Evolutionary conservation across 2,113 vertebrate species (phyloP).

Genomic region (Dromiciops gliroides): DNA sequence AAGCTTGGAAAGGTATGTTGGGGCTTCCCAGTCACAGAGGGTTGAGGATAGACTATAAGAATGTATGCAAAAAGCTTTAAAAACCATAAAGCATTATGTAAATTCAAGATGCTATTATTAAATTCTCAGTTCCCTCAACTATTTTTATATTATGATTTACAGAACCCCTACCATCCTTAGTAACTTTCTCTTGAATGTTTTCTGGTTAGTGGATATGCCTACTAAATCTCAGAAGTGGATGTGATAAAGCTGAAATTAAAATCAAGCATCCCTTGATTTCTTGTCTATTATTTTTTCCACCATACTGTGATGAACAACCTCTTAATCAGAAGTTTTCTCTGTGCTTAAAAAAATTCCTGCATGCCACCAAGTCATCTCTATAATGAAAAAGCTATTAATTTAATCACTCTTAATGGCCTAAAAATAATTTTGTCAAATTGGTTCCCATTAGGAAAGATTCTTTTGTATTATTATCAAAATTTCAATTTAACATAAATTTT

Average conservation of each 20-base stretch:
- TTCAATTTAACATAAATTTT: neutral
- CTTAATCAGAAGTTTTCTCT: neutral
- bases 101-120: neutral
- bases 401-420: neutral
- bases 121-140: neutral
- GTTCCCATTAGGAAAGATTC: neutral
- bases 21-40: neutral
- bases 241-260: neutral
- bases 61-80: neutral
- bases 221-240: neutral
- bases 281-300: neutral
- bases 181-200: neutral
- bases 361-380: neutral
- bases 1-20: neutral
- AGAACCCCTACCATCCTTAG: neutral
- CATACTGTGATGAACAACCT: neutral
- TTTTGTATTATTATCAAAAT: neutral
- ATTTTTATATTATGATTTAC: neutral
- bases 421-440: neutral
- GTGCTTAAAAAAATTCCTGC: neutral
- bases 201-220: neutral
- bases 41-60: neutral
- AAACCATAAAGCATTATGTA: neutral
- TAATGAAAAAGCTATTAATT: neutral
- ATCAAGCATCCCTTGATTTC: neutral